Percentiles rank a stretch among this genome's conserved stretches.
These are phyloP conservation scores for Conistra vaccinii DNA, from an alignment of 2,888 invertebrate genomes.

Conservation along the genomic window DNA sequence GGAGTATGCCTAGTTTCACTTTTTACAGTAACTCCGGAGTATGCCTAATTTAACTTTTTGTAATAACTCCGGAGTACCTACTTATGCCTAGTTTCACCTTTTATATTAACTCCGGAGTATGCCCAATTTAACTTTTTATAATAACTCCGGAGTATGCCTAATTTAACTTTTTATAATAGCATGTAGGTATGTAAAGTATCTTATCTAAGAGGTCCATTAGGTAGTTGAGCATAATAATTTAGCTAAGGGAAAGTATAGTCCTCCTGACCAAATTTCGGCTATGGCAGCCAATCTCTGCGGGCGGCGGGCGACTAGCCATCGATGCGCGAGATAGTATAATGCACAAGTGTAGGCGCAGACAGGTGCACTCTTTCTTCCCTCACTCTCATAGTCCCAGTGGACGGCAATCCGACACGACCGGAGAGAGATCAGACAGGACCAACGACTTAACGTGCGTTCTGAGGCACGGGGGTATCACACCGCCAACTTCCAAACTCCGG, in stretches of 20 bases:
- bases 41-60: no score
- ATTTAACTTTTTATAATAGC: no score
- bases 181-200: not conserved
- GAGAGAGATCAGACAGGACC: not conserved
- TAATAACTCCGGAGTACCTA: no score
- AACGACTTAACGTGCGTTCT: no score
- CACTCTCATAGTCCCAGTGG: no score
- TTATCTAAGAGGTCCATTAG: not conserved
- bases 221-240: not conserved
- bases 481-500: not conserved
- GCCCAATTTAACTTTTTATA: no score
- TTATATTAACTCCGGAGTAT: no score
- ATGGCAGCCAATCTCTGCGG: not conserved
- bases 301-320: not conserved
- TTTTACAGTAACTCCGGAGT: no score
- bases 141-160: no score
- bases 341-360: not conserved
- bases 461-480: not conserved
- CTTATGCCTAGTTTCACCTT: no score
- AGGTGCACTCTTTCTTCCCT: not conserved
- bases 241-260: not conserved
- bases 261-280: not conserved
- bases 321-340: no score
- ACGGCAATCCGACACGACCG: not conserved
- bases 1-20: no score